Percentiles rank a stretch among this genome's conserved stretches.
phyloP scores from a whole-genome alignment of 2,888 invertebrate genomes.

The Eulithis prunata region DNA sequence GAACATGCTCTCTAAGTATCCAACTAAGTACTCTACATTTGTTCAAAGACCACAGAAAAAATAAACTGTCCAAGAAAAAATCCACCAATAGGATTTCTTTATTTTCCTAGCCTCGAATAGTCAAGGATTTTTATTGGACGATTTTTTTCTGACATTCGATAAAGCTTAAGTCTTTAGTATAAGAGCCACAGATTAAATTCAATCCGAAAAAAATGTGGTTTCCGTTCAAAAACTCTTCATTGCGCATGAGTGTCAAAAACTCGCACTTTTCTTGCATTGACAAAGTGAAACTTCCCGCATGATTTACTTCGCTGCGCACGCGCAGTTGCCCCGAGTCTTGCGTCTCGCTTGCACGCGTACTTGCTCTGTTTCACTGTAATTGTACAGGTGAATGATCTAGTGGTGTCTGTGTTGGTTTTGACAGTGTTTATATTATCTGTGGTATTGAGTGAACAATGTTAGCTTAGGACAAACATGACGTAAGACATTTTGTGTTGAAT shows the following conservation, averaged over 20 bases:
- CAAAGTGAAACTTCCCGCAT: constrained; percentile 22
- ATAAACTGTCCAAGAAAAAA: no score
- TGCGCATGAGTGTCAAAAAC: neutral
- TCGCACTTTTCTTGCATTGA: neutral
- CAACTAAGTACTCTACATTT: no score
- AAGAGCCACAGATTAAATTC: no score
- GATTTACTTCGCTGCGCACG: constrained; percentile 47
- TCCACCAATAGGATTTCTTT: no score
- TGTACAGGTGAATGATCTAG: constrained; percentile 28
- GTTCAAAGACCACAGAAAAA: no score
- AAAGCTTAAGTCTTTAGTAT: no score
- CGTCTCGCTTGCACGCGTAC: constrained; percentile 66
- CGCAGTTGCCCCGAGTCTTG: constrained; percentile 58
- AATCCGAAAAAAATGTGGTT: no score
- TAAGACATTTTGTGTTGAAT: constrained; percentile 5
- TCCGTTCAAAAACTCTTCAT: neutral
- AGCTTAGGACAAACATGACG: constrained; percentile 12
- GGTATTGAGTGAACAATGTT: constrained; percentile 17
- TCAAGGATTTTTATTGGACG: no score
- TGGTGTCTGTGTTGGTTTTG: constrained; percentile 21
- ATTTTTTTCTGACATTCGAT: no score
- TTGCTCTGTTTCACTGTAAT: constrained; percentile 27
- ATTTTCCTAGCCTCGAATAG: no score
- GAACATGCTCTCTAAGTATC: no score
- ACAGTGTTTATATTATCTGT: constrained; percentile 14